A percentile compares a stretch with the other conserved stretches of the same genome.
phyloP scores from a whole-genome alignment of 2,888 invertebrate species.

The Napeogenes inachia region DNA sequence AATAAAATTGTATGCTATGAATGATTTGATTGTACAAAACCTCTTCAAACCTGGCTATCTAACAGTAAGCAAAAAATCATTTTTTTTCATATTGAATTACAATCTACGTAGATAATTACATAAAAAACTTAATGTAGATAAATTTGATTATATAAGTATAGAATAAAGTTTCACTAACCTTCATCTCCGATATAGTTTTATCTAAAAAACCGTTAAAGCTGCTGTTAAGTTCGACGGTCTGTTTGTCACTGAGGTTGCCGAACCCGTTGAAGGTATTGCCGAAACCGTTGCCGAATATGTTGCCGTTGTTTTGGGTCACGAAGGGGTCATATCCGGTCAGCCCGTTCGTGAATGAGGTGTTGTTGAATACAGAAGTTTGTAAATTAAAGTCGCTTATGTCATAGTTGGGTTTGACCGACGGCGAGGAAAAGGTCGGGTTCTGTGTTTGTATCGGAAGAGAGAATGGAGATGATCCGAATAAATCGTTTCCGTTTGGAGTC shows the following conservation, averaged over 20 bases:
- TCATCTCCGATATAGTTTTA: constrained; percentile 90
- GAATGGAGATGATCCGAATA: constrained; percentile 90
- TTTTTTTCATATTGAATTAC: too few species aligned
- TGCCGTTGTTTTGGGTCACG: constrained; percentile 84
- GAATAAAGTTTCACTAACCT: constrained; percentile 70
- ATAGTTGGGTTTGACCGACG: constrained; percentile 60
- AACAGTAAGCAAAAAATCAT: too few species aligned
- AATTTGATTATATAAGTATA: too few species aligned
- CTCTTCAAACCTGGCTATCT: too few species aligned
- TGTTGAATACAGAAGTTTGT: constrained; percentile 67
- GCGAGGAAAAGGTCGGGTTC: constrained; percentile 30
- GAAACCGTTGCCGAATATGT: constrained; percentile 62
- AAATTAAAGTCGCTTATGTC: constrained; percentile 69
- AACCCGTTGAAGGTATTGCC: constrained; percentile 67
- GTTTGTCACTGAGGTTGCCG: constrained; percentile 69
- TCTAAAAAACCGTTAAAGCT: constrained; percentile 88
- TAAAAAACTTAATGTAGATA: too few species aligned
- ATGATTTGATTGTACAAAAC: too few species aligned
- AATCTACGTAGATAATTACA: too few species aligned
- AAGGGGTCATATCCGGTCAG: constrained; percentile 84
- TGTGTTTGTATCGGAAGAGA: constrained; percentile 54
- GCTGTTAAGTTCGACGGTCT: constrained; percentile 66
- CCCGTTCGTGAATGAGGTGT: constrained; percentile 63
- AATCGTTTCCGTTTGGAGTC: constrained; percentile 79
- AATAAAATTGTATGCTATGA: background rate